Evolutionary conservation across 2,113 vertebrate genomes (phyloP).

Genomic region (Panthera tigris): DNA sequence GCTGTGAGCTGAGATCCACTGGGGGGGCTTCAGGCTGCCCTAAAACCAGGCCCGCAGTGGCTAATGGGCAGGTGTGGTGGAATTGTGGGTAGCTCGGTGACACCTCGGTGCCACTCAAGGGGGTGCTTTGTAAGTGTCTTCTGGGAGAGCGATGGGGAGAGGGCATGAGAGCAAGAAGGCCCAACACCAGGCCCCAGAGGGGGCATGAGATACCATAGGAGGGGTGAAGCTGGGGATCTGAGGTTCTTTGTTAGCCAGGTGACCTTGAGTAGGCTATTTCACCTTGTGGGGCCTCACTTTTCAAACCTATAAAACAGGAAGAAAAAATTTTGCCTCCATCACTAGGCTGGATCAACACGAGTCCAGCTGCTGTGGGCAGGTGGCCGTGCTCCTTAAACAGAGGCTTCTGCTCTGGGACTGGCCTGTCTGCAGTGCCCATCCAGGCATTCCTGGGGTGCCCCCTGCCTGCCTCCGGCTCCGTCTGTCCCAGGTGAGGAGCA

Average conservation of each 20-base stretch:
- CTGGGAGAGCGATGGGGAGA: background rate
- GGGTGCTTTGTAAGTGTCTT: background rate
- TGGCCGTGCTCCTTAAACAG: background rate
- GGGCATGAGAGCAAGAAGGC: too few species aligned
- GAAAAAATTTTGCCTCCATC: background rate
- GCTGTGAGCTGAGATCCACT: background rate
- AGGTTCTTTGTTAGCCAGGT: background rate
- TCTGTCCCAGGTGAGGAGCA: background rate
- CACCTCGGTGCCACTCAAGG: background rate
- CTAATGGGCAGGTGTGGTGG: background rate
- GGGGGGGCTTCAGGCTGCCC: background rate
- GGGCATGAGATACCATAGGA: accelerated
- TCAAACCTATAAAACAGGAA: background rate
- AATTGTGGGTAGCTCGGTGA: background rate
- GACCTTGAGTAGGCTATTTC: background rate
- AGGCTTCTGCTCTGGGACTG: background rate
- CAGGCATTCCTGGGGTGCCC: accelerated
- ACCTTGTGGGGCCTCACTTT: accelerated
- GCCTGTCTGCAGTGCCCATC: background rate
- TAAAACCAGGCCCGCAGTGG: accelerated
- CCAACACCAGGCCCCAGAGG: background rate
- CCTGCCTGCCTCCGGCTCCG: accelerated
- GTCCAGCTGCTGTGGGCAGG: background rate
- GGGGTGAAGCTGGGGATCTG: accelerated
- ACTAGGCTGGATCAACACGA: background rate